These are phyloP conservation scores for Caenorhabditis sp. DNA, from an alignment of 2,888 invertebrate genomes.

Conservation along the genomic window DNA sequence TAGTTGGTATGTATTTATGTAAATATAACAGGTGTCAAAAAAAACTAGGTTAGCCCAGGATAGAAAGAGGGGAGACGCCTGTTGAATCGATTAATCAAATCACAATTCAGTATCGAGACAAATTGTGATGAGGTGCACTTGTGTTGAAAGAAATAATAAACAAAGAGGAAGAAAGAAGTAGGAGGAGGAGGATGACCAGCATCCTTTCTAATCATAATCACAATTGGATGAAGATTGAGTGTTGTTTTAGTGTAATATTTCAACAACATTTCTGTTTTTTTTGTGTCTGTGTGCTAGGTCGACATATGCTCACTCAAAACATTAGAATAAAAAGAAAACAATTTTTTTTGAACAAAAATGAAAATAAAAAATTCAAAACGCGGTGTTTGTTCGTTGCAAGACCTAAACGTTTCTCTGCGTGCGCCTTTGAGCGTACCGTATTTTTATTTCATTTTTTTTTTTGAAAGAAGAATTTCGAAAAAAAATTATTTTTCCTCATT, in stretches of 20 bases:
- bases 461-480: not conserved
- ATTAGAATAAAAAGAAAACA: too few species aligned
- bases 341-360: too few species aligned
- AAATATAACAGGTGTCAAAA: not conserved
- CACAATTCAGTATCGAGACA: not conserved
- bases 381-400: too few species aligned
- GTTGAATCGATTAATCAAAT: not conserved
- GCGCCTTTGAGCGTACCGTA: too few species aligned
- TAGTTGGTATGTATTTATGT: not conserved
- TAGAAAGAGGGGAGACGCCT: not conserved
- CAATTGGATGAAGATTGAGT: not conserved
- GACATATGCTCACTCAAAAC: too few species aligned
- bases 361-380: too few species aligned
- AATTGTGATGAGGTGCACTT: not conserved
- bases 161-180: not conserved
- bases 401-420: too few species aligned
- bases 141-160: not conserved
- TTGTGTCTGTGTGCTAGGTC: constrained; percentile 10
- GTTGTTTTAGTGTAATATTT: constrained; percentile 2
- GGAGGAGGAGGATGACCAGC: not conserved
- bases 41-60: not conserved
- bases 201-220: not conserved
- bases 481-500: too few species aligned
- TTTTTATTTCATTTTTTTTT: too few species aligned
- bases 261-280: constrained; percentile 7